Base-by-base conservation (phyloP, 1,140 invertebrate genomes). In the Panagrolaimus sp. region DNA sequence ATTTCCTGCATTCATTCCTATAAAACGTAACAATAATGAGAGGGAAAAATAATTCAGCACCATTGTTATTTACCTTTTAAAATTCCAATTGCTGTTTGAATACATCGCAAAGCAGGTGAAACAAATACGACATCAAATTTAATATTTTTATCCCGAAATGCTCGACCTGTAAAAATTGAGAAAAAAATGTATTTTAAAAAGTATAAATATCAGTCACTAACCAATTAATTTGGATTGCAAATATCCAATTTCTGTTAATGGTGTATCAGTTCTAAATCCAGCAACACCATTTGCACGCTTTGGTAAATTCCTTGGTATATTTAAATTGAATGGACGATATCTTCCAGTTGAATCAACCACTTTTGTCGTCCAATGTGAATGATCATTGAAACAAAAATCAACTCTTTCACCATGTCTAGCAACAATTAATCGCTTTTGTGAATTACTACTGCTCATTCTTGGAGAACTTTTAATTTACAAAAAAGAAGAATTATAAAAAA, bases 171-270 rank as follows among this genome's bases (percentile, higher is more conserved):
- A 67, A 66, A 69, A n/a, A 66, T 69, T 51, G 9, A 47, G 9
- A 43, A 14, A 65, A 16, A 65, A n/a, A n/a, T n/a, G n/a, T 68
- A 14, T n/a, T 65, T 45, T 20, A 13, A 20, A 38, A 65, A 14
- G 9, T 7, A 25, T 43, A 25, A 65, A 20, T 9, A 11, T 68
- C 13, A n/a, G 5, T 14, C 14, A 20, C 31, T 23, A 25, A 69
- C 67, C 67, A 14, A 43, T 69, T 23, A 69, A 38, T 45, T 69
- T 69, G 11, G 67, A 46, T 42, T 69, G 67, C 38, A 69, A 48
- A 66, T 69, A 69, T 44, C 67, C 67, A 14, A 69, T 69, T 65
- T 69, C 67, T n/a, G 67, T 69, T n/a, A 69, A 48, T 9, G 67
- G 67, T n/a, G 67, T 69, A 31, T 69, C 67, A 4, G 27, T 46